Base-by-base conservation (phyloP, 2,888 invertebrate species). In the Helicoverpa assulta region DNA sequence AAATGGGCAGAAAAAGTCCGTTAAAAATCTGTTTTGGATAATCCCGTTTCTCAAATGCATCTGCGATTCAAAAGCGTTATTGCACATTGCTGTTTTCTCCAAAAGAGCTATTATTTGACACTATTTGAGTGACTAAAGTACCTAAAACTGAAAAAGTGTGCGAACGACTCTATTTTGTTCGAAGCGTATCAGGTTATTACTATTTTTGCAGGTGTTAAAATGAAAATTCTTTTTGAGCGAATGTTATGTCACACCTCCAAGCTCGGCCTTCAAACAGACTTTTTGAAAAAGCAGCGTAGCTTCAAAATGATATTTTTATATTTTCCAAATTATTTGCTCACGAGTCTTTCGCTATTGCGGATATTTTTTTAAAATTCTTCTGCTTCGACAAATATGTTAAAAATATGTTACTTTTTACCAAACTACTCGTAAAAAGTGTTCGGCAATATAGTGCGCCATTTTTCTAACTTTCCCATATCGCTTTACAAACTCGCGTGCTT, bases 401-500 rank as follows among this genome's bases (percentile, higher is more conserved):
- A 29, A 43, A 29, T 12, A 33, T 52, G 14, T 55, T 43, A 14
- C 29, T 0, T 14, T n/a, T 6, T 26, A 10, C n/a, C 29, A 26
- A 37, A 37, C 37, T 37, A 37, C 37, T 37, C 1, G 37, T 12
- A 37, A 37, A 50, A 29, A 54, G 19, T 43, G 10, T 53, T 29
- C 14, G 47, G 58, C 52, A 8, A 63, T 60, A 54, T n/a, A 4
- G n/a, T 10, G n/a, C 58, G 3, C 52, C 14, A 56, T 47, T 56
- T 57, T 58, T 43, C 16, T 18, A 67, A 63, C 33, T 50, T 54
- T 62, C 56, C 53, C 58, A 72, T 55, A 75, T 76, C 50, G 16
- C 51, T 73, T 71, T 61, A 55, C 57, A 67, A 72, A 64, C 73
- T 85, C 72, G 67, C 69, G 64, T 86, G 85, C 84, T 87, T 86